phyloP scores from a whole-genome alignment of 2,888 invertebrate genomes.

The Spodoptera exigua region DNA sequence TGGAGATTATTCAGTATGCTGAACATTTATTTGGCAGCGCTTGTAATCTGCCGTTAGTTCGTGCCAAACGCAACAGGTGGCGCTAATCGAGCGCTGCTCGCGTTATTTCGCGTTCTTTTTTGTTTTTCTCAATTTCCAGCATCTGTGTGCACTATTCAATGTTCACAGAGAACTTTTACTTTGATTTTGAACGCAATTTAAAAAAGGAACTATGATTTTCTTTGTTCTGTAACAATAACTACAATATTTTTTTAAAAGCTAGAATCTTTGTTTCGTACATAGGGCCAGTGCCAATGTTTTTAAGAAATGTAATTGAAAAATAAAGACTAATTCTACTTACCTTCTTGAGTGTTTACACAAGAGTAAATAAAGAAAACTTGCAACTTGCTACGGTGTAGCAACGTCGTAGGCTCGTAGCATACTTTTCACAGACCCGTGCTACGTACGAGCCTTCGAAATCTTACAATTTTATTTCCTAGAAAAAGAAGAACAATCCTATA shows the following conservation, averaged over 20 bases:
- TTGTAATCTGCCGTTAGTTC: constrained; percentile 24
- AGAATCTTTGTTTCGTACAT: too few species aligned
- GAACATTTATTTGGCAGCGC: constrained; percentile 43
- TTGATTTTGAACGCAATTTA: too few species aligned
- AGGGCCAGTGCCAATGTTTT: too few species aligned
- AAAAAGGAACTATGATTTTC: too few species aligned
- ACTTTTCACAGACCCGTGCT: neutral
- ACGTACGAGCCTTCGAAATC: neutral
- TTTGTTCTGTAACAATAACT: neutral
- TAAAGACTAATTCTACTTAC: too few species aligned
- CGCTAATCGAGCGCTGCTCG: constrained; percentile 17
- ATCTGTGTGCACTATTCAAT: neutral
- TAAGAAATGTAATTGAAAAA: too few species aligned
- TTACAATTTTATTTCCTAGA: too few species aligned
- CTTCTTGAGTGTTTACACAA: too few species aligned
- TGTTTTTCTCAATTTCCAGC: neutral
- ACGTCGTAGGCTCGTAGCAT: neutral
- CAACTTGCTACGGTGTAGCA: too few species aligned
- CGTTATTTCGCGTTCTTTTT: neutral
- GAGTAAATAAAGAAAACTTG: too few species aligned
- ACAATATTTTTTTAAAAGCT: neutral
- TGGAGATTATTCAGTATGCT: constrained; percentile 19
- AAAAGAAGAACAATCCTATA: too few species aligned
- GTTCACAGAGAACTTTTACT: neutral
- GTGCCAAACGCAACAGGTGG: constrained; percentile 52